Percentiles rank a stretch among this genome's conserved stretches.
These are phyloP conservation scores for Drosophila affinis DNA, from an alignment of 2,888 invertebrate species.

Conservation along the genomic window DNA sequence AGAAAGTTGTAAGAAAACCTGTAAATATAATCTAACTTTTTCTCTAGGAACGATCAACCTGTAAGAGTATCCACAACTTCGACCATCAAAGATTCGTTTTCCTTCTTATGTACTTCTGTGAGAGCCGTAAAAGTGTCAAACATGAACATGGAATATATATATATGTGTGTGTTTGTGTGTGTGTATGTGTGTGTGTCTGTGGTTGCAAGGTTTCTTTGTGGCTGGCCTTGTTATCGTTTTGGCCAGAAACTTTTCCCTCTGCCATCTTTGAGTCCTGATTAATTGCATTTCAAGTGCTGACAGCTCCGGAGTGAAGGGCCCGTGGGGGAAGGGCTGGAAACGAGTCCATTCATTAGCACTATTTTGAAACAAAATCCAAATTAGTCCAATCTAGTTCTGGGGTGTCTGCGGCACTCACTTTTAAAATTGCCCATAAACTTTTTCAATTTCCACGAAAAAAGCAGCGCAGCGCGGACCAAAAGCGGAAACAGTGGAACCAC, in stretches of 20 bases:
- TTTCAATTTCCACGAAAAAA: slow-evolving; percentile 64
- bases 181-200: slow-evolving; percentile 11
- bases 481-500: slow-evolving; percentile 51
- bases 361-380: slow-evolving; percentile 40
- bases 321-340: too few relatives aligned
- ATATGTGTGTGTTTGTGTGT: neutral
- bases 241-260: slow-evolving; percentile 42
- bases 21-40: too few relatives aligned
- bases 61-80: neutral
- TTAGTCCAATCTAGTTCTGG: slow-evolving; percentile 40
- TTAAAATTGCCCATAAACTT: slow-evolving; percentile 59
- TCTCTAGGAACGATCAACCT: neutral
- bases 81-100: neutral
- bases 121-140: neutral
- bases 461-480: slow-evolving; percentile 3
- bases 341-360: slow-evolving; percentile 69
- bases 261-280: slow-evolving; percentile 64
- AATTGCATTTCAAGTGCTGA: slow-evolving; percentile 73
- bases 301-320: neutral
- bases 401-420: slow-evolving; percentile 21
- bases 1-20: neutral
- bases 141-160: neutral
- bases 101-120: neutral
- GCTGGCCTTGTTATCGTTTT: slow-evolving; percentile 50
- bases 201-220: slow-evolving; percentile 42